Conservation (phyloP, 2,797 vertebrate genomes). For the Ctenochaetus hawaiiensis region DNA sequence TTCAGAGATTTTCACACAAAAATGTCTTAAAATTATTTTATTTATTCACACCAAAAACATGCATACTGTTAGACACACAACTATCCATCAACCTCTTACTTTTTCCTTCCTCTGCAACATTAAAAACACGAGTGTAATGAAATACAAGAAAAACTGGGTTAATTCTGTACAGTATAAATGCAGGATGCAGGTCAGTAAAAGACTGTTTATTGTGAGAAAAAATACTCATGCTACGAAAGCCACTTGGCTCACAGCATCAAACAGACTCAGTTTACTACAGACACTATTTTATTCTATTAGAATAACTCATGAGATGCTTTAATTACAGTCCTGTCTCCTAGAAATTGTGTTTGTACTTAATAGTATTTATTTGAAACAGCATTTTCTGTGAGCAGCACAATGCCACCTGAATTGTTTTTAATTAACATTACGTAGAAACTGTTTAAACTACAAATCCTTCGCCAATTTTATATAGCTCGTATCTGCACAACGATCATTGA, state of each 20-base stretch:
- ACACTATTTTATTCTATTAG: not conserved
- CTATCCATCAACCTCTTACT: not conserved
- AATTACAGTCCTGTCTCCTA: too few relatives aligned
- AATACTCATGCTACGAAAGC: not conserved
- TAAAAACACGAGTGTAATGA: not conserved
- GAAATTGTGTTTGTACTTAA: not conserved
- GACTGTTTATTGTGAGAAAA: not conserved
- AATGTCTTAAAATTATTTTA: not conserved
- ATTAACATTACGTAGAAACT: too few relatives aligned
- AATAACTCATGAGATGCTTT: not conserved
- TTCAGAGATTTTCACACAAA: too few relatives aligned
- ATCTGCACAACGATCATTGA: too few relatives aligned
- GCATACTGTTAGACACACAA: not conserved
- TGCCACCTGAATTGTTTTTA: too few relatives aligned
- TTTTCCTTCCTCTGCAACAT: not conserved
- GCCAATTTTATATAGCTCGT: too few relatives aligned
- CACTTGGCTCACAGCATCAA: not conserved
- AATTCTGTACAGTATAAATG: not conserved
- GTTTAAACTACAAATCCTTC: too few relatives aligned
- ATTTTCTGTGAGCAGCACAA: too few relatives aligned
- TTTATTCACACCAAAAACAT: not conserved
- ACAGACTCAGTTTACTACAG: not conserved
- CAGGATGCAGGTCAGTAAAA: not conserved
- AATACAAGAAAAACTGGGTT: not conserved
- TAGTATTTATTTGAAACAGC: not conserved